Evolutionary conservation across 2,888 invertebrate species (phyloP).

Genomic region (Eristalis intricaria): DNA sequence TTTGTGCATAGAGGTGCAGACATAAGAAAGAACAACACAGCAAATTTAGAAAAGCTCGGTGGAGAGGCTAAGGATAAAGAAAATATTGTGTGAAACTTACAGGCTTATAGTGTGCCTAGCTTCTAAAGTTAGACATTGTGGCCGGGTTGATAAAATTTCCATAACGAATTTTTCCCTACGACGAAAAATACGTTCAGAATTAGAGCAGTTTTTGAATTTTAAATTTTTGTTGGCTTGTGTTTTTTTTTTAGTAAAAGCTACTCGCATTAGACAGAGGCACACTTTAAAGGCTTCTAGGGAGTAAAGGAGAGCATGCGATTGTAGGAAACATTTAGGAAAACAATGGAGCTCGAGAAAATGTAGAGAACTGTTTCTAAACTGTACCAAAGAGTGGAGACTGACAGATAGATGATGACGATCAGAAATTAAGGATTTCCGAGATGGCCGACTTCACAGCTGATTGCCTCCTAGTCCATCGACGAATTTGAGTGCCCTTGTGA

Average conservation of each 20-base stretch:
- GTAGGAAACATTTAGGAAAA: too few relatives aligned
- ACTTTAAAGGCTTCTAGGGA: too few relatives aligned
- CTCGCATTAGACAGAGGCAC: too few relatives aligned
- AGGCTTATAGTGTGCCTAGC: conserved; percentile 67
- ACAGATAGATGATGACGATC: too few relatives aligned
- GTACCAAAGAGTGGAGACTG: too few relatives aligned
- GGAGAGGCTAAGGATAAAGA: neutral
- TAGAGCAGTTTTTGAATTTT: neutral
- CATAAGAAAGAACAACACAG: neutral
- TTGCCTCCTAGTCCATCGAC: too few relatives aligned
- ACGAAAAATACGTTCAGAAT: conserved; percentile 44
- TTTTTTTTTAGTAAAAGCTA: neutral
- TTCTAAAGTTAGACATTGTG: conserved; percentile 44
- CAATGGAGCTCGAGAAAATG: too few relatives aligned
- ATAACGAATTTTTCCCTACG: conserved; percentile 43
- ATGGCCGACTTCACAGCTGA: too few relatives aligned
- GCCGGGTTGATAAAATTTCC: conserved; percentile 44
- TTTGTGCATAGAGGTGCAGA: neutral
- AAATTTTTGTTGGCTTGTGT: neutral
- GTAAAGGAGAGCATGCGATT: too few relatives aligned
- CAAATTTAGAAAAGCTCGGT: neutral
- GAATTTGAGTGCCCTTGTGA: too few relatives aligned
- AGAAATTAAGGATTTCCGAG: too few relatives aligned
- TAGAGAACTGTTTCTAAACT: too few relatives aligned
- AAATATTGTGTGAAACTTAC: conserved; percentile 42